Evolutionary conservation across 2,888 invertebrate species (phyloP), one percentile per base, ranked within the genome.

Genomic region (Cordilura impudica): DNA sequence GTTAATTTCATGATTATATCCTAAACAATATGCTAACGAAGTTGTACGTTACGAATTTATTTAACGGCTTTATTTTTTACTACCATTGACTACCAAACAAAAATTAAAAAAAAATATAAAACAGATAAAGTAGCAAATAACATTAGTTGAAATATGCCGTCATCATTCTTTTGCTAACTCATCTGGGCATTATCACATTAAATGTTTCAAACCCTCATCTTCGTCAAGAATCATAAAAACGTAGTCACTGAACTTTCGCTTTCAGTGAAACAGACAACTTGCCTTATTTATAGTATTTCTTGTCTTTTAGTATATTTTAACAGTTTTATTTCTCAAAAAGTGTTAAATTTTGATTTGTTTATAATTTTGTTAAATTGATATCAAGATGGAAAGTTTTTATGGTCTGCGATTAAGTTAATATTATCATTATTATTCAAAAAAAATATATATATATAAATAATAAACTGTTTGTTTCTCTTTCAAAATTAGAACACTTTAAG

Each of bases 191-290:
- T 26, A 26, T 4, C 54, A 31, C 54, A 31, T 56, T 56, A 56
- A 12, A 10, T 18, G 54, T 4, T 14, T 19, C 18, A n/a, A 31
- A 56, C 54, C 54, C 35, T 18, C 35, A 56, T 31, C 23, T 26
- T 53, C 29, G 21, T 12, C 26, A 26, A 7, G 5, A 16, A 26
- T 43, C 8, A 61, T 61, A 65, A 19, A 53, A 29, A n/a, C 35
- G 3, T 61, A 53, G 29, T 45, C 49, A 69, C 10, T 70, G 39
- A 53, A 77, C 76, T 77, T 77, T 77, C 71, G 45, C 58, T 77
- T 77, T 77, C 71, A 58, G 12, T 58, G 12, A 23, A 26, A 26
- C 10, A 12, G 23, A 8, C 2, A 26, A 1, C 16, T 61, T 61
- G 29, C n/a, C n/a, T 23, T 29, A 61, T 61, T 61, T 61, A 26